Base-by-base conservation (phyloP, 2,888 invertebrate genomes). In the Scaptomyza caliginosa region DNA sequence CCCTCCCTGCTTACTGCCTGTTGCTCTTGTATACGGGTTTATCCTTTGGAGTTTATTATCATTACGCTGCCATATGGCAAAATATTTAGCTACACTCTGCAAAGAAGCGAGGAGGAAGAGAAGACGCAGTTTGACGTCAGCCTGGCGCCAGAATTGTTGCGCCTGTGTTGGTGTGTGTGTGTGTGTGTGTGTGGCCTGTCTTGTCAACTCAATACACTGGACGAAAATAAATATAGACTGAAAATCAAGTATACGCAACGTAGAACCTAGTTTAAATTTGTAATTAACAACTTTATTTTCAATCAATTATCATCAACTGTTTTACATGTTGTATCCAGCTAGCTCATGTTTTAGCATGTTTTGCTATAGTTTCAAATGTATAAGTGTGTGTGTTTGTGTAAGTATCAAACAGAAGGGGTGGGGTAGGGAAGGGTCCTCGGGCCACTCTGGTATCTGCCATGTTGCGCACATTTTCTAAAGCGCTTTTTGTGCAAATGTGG, bases 21-120 rank as follows among this genome's bases (percentile, higher is more conserved):
- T 65, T 40, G 67, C 21, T 16, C 21, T 46, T 55, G 58, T 62
- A 38, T 66, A 54, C 66, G 56, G 55, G 75, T 64, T 66, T 81
- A 83, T 88, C 88, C 74, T 87, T 87, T 84, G 79, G 89, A 85
- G 88, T 89, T 87, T 89, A 89, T 89, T 89, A 89, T 89, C 80
- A 83, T 88, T 86, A 77, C 65, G 69, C 60, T 82, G 78, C 85
- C 88, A 89, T 89, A 89, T 89, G 89, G 89, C 68, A 77, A 77
- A 86, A 80, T 86, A 74, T 81, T 62, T 70, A 59, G 57, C 69
- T 39, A 39, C 26, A 57, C 55, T 58, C 67, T 43, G 34, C n/a
- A n/a, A n/a, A n/a, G n/a, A n/a, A n/a, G 34, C 0, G 5, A 49
- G 39, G 38, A 32, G 50, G n/a, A 10, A n/a, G 17, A 21, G 11